phyloP scores from a whole-genome alignment of 2,797 vertebrate species.

The Propithecus perrieri region DNA sequence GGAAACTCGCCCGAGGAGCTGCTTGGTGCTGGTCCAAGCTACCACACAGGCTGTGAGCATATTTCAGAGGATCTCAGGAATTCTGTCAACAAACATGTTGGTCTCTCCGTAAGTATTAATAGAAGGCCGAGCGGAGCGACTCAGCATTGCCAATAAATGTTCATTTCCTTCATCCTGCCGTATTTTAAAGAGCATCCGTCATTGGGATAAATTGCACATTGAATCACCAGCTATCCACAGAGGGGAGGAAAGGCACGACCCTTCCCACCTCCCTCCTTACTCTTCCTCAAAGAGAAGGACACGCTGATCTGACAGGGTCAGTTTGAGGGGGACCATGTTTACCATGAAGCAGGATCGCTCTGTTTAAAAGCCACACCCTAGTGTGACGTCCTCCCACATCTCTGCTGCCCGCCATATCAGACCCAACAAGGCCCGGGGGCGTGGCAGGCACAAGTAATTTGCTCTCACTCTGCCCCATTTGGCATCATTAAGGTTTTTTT shows the following conservation, averaged over 20 bases:
- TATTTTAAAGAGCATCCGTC: background rate
- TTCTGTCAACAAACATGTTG: background rate
- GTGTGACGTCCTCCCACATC: background rate
- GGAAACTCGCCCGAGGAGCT: background rate
- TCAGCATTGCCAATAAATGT: background rate
- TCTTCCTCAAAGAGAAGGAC: background rate
- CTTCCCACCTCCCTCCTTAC: background rate
- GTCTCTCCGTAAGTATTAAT: background rate
- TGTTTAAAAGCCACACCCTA: background rate
- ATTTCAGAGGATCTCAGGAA: background rate
- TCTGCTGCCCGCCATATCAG: background rate
- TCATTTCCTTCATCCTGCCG: background rate
- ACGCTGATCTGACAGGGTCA: background rate
- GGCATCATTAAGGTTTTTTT: background rate
- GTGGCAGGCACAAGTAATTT: background rate
- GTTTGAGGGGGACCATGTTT: background rate
- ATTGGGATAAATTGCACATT: background rate
- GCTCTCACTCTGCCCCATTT: background rate
- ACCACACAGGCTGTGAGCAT: background rate
- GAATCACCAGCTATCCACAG: background rate
- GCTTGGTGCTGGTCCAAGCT: background rate
- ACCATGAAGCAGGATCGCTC: background rate
- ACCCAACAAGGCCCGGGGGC: rapidly evolving
- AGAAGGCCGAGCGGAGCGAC: background rate
- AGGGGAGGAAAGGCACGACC: background rate